phyloP scores from a whole-genome alignment of 2,797 vertebrate species.

The Premnoplex brunnescens region DNA sequence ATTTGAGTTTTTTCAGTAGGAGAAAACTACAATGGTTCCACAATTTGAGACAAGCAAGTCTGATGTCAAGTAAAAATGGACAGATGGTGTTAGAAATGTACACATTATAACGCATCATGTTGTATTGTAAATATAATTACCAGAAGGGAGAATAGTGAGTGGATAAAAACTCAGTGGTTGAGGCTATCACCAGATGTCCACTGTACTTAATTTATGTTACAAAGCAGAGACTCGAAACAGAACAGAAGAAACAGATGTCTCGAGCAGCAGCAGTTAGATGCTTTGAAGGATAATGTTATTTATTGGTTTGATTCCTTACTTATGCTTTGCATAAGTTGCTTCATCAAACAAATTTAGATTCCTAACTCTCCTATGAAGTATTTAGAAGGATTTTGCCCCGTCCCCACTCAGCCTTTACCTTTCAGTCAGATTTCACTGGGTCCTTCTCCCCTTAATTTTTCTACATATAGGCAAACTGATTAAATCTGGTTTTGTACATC shows the following conservation, averaged over 20 bases:
- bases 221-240: background rate
- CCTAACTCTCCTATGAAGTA: background rate
- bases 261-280: background rate
- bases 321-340: background rate
- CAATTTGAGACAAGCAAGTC: background rate
- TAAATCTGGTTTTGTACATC: background rate
- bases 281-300: background rate
- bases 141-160: background rate
- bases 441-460: background rate
- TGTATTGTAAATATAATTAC: background rate
- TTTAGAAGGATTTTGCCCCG: background rate
- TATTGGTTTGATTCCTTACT: background rate
- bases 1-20: background rate
- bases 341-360: background rate
- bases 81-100: background rate
- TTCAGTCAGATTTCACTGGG: background rate
- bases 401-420: background rate
- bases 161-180: background rate
- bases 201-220: background rate
- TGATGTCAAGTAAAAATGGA: background rate
- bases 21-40: background rate
- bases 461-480: background rate
- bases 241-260: background rate
- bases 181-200: background rate
- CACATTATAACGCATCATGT: background rate